Evolutionary conservation across 2,113 vertebrate genomes (phyloP), one percentile per base, ranked within the genome.

Genomic region (Albula goreensis): DNA sequence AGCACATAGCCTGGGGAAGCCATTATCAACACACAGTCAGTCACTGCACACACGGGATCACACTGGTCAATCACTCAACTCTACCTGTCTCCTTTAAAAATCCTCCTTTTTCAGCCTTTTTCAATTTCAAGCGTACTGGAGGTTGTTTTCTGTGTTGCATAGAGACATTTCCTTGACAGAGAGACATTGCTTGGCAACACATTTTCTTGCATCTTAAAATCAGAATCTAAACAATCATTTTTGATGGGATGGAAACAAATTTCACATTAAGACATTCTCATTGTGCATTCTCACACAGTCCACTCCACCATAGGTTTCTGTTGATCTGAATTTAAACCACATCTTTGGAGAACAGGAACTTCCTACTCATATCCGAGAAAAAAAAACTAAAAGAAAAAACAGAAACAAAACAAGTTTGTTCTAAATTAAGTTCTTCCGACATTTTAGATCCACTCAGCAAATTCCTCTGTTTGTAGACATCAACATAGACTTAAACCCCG

Each of bases 1-100:
- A 97, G 97, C 97, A 96, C 91, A 94, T 92, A 95, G 95, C 89
- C 95, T 92, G 93, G 96, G 95, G 95, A 97, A 89, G 90, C 89
- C 88, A 94, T 96, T 96, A 96, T 94, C 92, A 96, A 96, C 95
- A 96, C 94, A 96, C 96, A 95, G 87, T 91, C 89, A 92, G 91
- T 88, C 31, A 89, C 92, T 93, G 94, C 91, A 86, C 89, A 93
- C 92, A 94, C 93, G 91, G 94, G 92, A 93, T 91, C 85, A 88
- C 85, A 22, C 48, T 93, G 85, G 82, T 81, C 83, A 83, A 88
- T 88, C 88, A 60, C 79, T 50, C 80, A 79, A 25, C 41, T 79
- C 79, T 82, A 79, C 53, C 6, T 56, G 7, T 56, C 31, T 41
- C 31, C 31, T 70, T 70, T 60, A 57, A 50, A 11, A 4, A 5